Conservation (phyloP, 2,888 invertebrate genomes). For the Dicyrtomina minuta region DNA sequence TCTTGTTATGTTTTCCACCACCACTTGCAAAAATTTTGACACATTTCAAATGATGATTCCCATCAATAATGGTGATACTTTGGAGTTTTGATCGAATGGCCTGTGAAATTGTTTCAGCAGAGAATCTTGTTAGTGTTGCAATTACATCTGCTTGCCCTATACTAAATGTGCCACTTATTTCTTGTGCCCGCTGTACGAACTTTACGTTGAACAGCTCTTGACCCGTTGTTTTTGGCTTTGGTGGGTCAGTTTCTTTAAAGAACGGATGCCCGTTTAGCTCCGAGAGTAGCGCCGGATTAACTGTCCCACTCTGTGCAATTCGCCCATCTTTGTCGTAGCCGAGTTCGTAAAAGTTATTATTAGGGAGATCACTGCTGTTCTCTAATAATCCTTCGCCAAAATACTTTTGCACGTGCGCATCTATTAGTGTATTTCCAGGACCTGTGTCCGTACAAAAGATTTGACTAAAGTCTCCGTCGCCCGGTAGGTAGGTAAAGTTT, state of each 20-base stretch:
- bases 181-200: conserved; percentile 24
- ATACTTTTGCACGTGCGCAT: conserved; percentile 25
- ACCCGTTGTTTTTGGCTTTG: conserved; percentile 40
- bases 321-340: conserved; percentile 36
- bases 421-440: conserved; percentile 43
- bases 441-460: conserved; percentile 39
- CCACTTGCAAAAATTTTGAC: conserved; percentile 36
- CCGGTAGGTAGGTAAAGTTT: conserved; percentile 39
- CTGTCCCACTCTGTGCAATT: conserved; percentile 31
- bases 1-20: conserved; percentile 38
- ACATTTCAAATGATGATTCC: background rate
- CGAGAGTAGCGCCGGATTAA: conserved; percentile 26
- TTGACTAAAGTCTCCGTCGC: background rate
- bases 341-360: background rate
- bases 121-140: conserved; percentile 38
- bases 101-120: conserved; percentile 37
- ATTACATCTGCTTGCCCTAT: conserved; percentile 29
- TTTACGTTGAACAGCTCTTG: conserved; percentile 39
- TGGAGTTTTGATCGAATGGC: conserved; percentile 14
- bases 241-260: conserved; percentile 18
- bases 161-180: background rate
- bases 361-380: too few species aligned
- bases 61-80: background rate
- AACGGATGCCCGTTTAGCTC: conserved; percentile 31
- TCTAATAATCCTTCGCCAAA: background rate